These are phyloP conservation scores for Probosciger aterrimus DNA, from an alignment of 2,113 vertebrate genomes.

Conservation along the genomic window DNA sequence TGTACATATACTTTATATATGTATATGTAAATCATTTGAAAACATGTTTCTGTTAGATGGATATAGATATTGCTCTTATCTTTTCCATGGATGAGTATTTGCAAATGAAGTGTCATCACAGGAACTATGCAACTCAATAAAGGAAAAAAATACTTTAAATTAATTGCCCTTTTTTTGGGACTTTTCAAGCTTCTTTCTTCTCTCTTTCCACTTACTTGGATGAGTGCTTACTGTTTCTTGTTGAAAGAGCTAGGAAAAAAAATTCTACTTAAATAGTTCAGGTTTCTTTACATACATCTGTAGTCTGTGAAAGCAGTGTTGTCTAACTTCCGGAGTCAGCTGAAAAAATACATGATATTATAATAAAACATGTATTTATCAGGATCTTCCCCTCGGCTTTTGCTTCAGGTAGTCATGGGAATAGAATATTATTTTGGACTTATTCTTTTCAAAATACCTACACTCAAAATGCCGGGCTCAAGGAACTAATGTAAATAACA, in stretches of 20 bases:
- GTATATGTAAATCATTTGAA: not conserved
- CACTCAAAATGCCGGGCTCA: accelerated
- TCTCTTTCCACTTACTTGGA: accelerated
- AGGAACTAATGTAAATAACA: not conserved
- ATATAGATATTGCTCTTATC: not conserved
- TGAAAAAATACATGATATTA: not conserved
- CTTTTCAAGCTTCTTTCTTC: not conserved
- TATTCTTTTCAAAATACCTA: not conserved
- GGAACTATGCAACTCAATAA: not conserved
- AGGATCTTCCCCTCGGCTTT: not conserved
- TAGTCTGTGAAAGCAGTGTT: not conserved
- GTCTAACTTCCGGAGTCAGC: not conserved
- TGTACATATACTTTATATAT: not conserved
- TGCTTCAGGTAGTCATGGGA: not conserved
- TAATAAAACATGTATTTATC: not conserved
- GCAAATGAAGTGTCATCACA: not conserved
- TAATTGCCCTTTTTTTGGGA: not conserved
- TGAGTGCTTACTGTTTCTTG: not conserved
- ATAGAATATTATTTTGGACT: not conserved
- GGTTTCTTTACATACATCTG: not conserved
- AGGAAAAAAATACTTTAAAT: not conserved
- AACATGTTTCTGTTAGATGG: not conserved
- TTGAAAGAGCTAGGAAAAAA: not conserved
- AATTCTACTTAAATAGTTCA: not conserved
- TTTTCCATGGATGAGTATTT: not conserved